phyloP scores from a whole-genome alignment of 2,797 vertebrate genomes.

The Babyrousa celebensis region DNA sequence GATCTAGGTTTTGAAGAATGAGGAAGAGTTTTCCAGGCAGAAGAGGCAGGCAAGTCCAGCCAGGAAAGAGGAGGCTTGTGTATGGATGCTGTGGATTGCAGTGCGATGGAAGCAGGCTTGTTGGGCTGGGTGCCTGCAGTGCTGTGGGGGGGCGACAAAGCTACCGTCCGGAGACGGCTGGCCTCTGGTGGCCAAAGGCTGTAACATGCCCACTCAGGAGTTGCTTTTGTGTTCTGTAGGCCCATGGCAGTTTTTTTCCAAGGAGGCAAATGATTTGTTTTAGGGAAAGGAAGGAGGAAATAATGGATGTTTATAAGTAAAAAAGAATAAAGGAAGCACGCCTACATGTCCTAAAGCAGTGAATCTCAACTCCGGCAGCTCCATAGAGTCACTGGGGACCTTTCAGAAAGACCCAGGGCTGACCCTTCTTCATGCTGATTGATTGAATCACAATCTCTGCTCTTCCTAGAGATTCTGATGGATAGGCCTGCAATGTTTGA shows the following conservation, averaged over 20 bases:
- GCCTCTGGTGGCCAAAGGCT: not conserved
- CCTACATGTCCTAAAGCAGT: not conserved
- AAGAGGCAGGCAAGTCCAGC: not conserved
- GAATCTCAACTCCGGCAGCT: not conserved
- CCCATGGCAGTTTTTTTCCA: not conserved
- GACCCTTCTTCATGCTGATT: not conserved
- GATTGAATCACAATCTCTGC: not conserved
- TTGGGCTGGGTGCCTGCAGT: not conserved
- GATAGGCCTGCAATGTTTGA: not conserved
- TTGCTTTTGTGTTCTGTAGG: not conserved
- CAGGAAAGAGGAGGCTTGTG: not conserved
- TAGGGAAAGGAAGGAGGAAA: not conserved
- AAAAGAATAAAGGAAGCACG: not conserved
- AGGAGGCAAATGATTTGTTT: not conserved
- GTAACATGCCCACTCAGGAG: not conserved
- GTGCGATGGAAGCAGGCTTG: not conserved
- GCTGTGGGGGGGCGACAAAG: not conserved
- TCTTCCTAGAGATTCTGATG: not conserved
- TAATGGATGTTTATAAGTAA: not conserved
- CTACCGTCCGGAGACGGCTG: not conserved
- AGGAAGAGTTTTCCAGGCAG: not conserved
- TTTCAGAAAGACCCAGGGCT: not conserved
- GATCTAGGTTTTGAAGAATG: constrained; percentile 20
- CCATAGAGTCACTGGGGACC: not conserved
- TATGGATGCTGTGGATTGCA: not conserved